Evolutionary conservation across 2,797 vertebrate species (phyloP).

Genomic region (Brotogeris chrysoptera): DNA sequence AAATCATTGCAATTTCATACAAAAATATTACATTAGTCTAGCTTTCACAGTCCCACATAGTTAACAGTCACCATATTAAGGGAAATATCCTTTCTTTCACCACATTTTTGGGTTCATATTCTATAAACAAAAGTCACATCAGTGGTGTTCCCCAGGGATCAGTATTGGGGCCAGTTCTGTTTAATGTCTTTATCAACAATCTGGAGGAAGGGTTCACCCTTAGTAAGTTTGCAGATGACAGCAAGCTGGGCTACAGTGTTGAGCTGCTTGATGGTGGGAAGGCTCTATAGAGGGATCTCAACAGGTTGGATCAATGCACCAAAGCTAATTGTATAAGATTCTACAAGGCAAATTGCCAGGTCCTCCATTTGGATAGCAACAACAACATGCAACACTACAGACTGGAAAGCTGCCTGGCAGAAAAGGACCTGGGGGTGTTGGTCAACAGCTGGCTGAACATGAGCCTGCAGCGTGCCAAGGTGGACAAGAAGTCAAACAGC

Average conservation of each 20-base stretch:
- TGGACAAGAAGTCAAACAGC: neutral
- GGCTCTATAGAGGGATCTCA: neutral
- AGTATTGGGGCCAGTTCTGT: neutral
- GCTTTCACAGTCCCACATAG: neutral
- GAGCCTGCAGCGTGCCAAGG: fast-evolving
- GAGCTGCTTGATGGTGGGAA: neutral
- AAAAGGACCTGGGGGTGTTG: neutral
- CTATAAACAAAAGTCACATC: neutral
- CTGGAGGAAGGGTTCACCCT: neutral
- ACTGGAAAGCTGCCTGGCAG: neutral
- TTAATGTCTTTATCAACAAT: neutral
- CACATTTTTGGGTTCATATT: neutral
- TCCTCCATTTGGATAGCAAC: neutral
- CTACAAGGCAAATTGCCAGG: neutral
- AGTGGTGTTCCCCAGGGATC: neutral
- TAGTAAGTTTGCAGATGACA: neutral
- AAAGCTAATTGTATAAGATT: neutral
- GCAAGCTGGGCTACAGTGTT: neutral
- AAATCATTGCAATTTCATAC: neutral
- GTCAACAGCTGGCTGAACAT: neutral
- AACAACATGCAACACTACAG: fast-evolving
- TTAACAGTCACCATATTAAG: neutral
- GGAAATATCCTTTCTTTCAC: neutral
- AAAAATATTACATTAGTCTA: neutral
- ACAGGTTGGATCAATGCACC: neutral